Percentiles rank a stretch among this genome's conserved stretches.
phyloP scores from a whole-genome alignment of 2,888 invertebrate species.

The Nemurella pictetii region DNA sequence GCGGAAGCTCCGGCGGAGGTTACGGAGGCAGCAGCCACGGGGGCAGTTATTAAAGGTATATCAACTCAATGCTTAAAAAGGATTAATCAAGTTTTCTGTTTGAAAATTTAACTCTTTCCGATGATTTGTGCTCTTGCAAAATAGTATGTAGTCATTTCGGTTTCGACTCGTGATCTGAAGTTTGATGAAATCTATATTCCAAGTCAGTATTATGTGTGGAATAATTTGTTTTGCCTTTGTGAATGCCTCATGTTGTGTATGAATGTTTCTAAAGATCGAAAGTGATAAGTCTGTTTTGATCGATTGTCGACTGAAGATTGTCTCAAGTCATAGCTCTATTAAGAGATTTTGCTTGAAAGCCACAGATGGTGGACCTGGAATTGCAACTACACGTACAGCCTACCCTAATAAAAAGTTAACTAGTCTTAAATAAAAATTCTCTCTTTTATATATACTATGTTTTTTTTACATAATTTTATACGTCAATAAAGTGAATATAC shows the following conservation, averaged over 20 bases:
- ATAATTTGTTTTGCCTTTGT: neutral
- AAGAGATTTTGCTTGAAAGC: neutral
- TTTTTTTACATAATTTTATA: neutral
- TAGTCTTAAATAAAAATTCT: constrained; percentile 2
- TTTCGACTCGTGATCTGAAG: neutral
- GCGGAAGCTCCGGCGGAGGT: neutral
- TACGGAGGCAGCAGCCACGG: constrained; percentile 4
- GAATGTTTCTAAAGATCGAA: neutral
- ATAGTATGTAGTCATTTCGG: neutral
- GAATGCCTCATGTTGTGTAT: neutral
- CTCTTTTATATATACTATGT: neutral
- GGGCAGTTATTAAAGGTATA: neutral
- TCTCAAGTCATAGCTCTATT: constrained; percentile 8
- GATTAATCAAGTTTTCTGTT: neutral
- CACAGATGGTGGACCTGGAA: constrained; percentile 7
- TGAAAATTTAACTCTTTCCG: neutral
- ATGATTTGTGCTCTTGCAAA: neutral
- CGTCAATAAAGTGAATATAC: constrained; percentile 12
- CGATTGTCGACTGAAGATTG: neutral
- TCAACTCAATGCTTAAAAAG: neutral
- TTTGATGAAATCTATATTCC: neutral
- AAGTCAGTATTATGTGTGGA: neutral
- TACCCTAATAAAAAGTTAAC: constrained; percentile 6
- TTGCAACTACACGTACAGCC: neutral
- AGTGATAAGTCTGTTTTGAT: neutral